Base-by-base conservation (phyloP, 2,797 vertebrate genomes). In the Rallus crepitans region DNA sequence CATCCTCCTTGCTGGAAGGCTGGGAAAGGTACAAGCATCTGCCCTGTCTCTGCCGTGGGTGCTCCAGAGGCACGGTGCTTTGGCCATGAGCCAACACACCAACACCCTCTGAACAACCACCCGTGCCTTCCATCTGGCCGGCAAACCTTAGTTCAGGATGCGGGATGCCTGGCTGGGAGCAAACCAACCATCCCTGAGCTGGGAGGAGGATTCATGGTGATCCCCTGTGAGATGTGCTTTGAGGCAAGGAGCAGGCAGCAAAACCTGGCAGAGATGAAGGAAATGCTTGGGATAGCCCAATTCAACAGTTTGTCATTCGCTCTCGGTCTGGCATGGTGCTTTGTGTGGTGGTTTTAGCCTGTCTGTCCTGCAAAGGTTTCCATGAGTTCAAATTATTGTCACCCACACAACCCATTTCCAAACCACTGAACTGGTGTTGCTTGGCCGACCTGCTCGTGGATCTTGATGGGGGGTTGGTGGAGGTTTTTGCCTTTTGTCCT, bases 161-260 rank as follows among this genome's bases (percentile, higher is more conserved):
- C 4, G 2, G 42, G 17, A 23, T 48, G 63, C 31, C 16, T 0
- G 0, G 61, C 59, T 42, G 35, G 70, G 55, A 84, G 55, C 55
- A 69, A 69, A 69, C 7, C 14, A 35, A 33, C n/a, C 50, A 39
- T n/a, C 33, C 12, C 1, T 28, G 47, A 24, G 39, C 35, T 0
- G 4, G 1, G n/a, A 56, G 9, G 8, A 25, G 17, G 15, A 48
- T 12, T 37, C 0, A 0, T 14, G 59, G 60, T 3, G 4, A 17
- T 45, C 14, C 27, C 33, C 64, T 64, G 17, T 0, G 1, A 68
- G 39, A 24, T 70, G 75, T 25, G 17, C 42, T 7, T 59, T 21
- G 20, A 45, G 57, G 8, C 20, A 70, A 47, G 57, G 28, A 65
- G 10, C 37, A 72, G 50, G 47, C 30, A 56, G 64, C 37, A 77